Evolutionary conservation across 2,888 invertebrate genomes (phyloP), one percentile per base, ranked within the genome.

Genomic region (Abrostola triplasia): DNA sequence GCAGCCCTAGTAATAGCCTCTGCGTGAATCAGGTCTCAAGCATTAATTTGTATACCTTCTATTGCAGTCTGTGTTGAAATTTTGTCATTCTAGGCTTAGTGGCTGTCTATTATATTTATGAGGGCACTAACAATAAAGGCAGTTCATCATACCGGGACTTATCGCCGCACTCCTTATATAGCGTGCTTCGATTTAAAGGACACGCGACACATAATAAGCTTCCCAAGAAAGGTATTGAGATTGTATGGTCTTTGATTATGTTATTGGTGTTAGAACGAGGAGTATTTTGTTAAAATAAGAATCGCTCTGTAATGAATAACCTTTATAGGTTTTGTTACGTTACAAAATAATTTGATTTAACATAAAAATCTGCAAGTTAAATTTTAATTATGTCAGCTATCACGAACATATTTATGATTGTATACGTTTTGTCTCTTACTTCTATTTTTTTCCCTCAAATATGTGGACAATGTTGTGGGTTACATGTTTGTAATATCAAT

Each of bases 191-290:
- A 52, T 61, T 70, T 67, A 73, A 70, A 59, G 61, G 56, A 57
- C 57, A 69, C 62, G 73, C 40, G 41, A 71, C 67, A 55, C 59
- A 76, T 71, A 52, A 47, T 52, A 56, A 66, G 12, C 10, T 48
- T 44, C 0, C 11, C 38, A 36, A 37, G 73, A 55, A 64, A 49
- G 35, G 40, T 35, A 64, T 59, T 36, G n/a, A 53, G 59, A 70
- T 42, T 11, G 62, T 13, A 64, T 44, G 58, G 48, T 51, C 58
- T 7, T 38, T 42, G 38, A 64, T 53, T 55, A 38, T 47, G 35
- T 5, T 37, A 24, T 56, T 42, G 49, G 13, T 47, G 44, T 8
- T 42, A 6, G 6, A 11, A 10, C 40, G 12, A 41, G 36, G 13
- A 24, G 1, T 24, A 24, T 4, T 24, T 4, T 24, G 24, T 24